Base-by-base conservation (phyloP, 1,140 invertebrate species). In the Zaprionus vittiger region DNA sequence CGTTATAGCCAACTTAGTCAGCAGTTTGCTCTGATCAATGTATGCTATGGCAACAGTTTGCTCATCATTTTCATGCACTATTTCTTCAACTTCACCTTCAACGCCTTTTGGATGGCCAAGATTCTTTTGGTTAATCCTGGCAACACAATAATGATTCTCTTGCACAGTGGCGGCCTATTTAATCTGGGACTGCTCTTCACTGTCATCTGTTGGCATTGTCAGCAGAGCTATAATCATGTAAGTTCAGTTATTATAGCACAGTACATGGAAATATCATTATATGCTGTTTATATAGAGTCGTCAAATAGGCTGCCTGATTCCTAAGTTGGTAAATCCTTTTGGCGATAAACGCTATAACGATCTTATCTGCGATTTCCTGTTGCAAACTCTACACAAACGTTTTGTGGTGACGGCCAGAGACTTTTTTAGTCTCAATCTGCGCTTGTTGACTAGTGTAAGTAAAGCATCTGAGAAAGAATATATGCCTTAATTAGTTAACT, bases 371-470 rank as follows among this genome's bases (percentile, higher is more conserved):
- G 90, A 92, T 17, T 92, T 92, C 59, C 79, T 82, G 0, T 37
- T 92, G 26, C 91, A 92, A 52, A 83, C 91, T 0, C 34, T 92
- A 6, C 91, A 92, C 71, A 86, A 92, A 52, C 83, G 79, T 2
- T 92, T 91, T 56, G 70, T 80, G 15, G 74, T 92, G 5, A 91
- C 86, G 0, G 91, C 91, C 22, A 92, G 92, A 69, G 86, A 92
- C 15, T 92, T 92, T 57, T 92, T 92, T 6, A 83, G 59, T 49
- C 77, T 92, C 1, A 92, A 92, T 73, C 34, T 92, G 49, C 78
- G 76, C 24, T 57, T 92, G 0, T 59, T 92, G 5, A 90, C 83
- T 17, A 89, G 81, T 47, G 91, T 92, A 64, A 76, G 79, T 82
- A n/a, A 4, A 0, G 5, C 24, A 2, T 3, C 24, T 24, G 2